Evolutionary conservation across 2,888 invertebrate genomes (phyloP).

Genomic region (Yponomeuta cagnagella): DNA sequence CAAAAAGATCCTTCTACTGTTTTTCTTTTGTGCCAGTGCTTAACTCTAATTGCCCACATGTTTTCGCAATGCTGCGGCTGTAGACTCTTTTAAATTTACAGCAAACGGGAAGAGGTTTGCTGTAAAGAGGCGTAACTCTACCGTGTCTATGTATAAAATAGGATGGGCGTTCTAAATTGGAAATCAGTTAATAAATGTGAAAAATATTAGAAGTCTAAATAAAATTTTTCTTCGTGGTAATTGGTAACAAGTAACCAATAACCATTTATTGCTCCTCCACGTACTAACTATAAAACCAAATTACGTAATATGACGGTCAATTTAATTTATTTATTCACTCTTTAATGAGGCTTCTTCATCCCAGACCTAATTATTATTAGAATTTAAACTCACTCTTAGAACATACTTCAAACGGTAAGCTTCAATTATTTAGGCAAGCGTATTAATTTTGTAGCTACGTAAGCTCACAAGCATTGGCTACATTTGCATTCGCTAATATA

Average conservation of each 20-base stretch:
- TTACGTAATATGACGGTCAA: not conserved
- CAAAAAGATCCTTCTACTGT: not conserved
- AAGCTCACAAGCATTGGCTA: not conserved
- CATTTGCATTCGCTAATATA: conserved; percentile 22
- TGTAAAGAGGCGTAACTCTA: not conserved
- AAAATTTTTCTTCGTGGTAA: too few species aligned
- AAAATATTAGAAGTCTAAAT: too few species aligned
- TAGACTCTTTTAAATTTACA: conserved; percentile 26
- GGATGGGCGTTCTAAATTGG: not conserved
- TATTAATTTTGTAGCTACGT: not conserved
- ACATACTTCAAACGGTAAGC: too few species aligned
- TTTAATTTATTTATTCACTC: not conserved
- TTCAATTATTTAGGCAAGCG: not conserved
- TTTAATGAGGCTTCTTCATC: not conserved
- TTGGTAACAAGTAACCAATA: too few species aligned
- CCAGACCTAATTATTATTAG: not conserved
- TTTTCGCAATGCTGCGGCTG: conserved; percentile 48
- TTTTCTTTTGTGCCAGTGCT: conserved; percentile 30
- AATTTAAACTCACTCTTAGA: not conserved
- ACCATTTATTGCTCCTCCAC: too few species aligned
- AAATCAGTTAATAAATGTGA: not conserved
- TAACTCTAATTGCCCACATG: conserved; percentile 55
- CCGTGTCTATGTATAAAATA: not conserved
- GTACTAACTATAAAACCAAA: too few species aligned
- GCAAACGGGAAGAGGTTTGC: conserved; percentile 2